These are phyloP conservation scores for Sciurus niger DNA, from an alignment of 2,113 vertebrate genomes.

Conservation along the genomic window DNA sequence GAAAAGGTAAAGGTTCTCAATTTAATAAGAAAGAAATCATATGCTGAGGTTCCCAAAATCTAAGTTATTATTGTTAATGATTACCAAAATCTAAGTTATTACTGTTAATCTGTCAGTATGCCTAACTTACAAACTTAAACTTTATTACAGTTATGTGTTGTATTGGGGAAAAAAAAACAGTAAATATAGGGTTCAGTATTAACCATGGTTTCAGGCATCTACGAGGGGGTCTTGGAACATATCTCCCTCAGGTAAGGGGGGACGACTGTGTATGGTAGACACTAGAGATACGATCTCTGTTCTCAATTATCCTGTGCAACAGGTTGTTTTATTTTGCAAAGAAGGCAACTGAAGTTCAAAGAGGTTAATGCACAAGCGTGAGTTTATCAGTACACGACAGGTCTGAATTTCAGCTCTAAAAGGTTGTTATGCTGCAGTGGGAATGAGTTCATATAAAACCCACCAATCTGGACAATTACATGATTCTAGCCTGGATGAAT, in stretches of 20 bases:
- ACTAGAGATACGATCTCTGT: neutral
- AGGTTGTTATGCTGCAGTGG: neutral
- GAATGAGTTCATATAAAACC: neutral
- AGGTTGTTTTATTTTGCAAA: neutral
- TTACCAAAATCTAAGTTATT: neutral
- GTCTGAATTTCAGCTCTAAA: neutral
- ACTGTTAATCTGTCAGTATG: neutral
- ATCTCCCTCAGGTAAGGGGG: neutral
- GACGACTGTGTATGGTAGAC: neutral
- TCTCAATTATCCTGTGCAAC: neutral
- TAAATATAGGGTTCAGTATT: neutral
- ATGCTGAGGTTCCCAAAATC: neutral
- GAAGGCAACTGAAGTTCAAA: neutral
- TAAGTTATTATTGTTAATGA: neutral
- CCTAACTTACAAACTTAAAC: too few relatives aligned
- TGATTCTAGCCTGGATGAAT: neutral
- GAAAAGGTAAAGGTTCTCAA: neutral
- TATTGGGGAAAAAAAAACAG: neutral
- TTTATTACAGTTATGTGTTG: neutral
- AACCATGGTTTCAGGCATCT: neutral
- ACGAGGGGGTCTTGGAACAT: too few relatives aligned
- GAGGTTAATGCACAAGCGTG: neutral
- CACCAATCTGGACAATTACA: neutral
- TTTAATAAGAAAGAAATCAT: neutral
- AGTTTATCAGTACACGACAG: neutral